Percentiles rank a stretch among this genome's conserved stretches.
Evolutionary conservation across 2,113 vertebrate species (phyloP).

Genomic region (Sprattus sprattus): DNA sequence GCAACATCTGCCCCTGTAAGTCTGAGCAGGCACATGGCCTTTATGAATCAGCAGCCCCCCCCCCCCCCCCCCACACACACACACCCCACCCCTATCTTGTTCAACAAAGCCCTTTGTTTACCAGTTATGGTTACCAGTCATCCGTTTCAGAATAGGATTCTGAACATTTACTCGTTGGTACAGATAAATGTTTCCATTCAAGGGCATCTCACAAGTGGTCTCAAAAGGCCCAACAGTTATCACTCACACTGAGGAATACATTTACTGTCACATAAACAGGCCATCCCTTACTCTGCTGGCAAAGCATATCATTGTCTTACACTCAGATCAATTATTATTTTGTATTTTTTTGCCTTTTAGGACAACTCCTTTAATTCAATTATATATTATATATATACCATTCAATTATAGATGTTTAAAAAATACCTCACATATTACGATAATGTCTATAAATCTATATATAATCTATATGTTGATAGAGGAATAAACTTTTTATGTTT

Average conservation of each 20-base stretch:
- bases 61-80: too few relatives aligned
- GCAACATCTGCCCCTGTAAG: slow-evolving; percentile 71
- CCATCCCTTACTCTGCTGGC: neutral
- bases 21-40: slow-evolving; percentile 58
- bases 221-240: neutral
- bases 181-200: slow-evolving; percentile 31
- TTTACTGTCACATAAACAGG: neutral
- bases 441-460: too few relatives aligned
- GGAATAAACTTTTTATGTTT: too few relatives aligned
- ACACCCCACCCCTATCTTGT: slow-evolving; percentile 37
- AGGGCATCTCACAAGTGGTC: slow-evolving; percentile 14
- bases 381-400: too few relatives aligned
- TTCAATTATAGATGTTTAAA: too few relatives aligned
- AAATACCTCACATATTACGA: too few relatives aligned
- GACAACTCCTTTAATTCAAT: too few relatives aligned
- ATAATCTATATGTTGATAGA: too few relatives aligned
- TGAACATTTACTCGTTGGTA: slow-evolving; percentile 36
- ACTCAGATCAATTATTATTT: too few relatives aligned
- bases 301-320: too few relatives aligned
- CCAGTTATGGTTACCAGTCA: slow-evolving; percentile 45
- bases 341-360: too few relatives aligned
- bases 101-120: slow-evolving; percentile 54
- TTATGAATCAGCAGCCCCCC: slow-evolving; percentile 51
- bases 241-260: neutral
- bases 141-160: slow-evolving; percentile 49